phyloP scores from a whole-genome alignment of 2,888 invertebrate genomes.

The Thereva unica region DNA sequence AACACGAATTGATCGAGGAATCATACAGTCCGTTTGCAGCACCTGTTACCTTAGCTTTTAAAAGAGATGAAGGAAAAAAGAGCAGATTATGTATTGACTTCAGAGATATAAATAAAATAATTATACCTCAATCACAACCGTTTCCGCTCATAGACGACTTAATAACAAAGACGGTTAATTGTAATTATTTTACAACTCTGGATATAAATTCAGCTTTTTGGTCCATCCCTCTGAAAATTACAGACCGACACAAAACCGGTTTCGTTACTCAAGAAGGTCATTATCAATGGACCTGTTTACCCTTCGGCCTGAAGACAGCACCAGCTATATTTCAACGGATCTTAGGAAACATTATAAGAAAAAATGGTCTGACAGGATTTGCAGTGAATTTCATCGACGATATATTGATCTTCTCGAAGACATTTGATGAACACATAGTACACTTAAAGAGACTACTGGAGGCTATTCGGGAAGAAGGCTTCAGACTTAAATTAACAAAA shows the following conservation, averaged over 20 bases:
- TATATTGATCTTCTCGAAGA: constrained; percentile 42
- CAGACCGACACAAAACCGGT: too few species aligned
- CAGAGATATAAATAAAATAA: constrained; percentile 41
- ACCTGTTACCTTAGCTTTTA: constrained; percentile 43
- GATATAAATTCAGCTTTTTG: constrained; percentile 42
- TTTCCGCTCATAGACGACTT: constrained; percentile 20
- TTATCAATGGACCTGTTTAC: constrained; percentile 42
- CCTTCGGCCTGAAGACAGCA: constrained; percentile 24
- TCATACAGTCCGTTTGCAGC: constrained; percentile 39
- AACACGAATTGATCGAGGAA: constrained; percentile 28
- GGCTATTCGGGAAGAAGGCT: constrained; percentile 36
- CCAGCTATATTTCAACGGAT: constrained; percentile 43
- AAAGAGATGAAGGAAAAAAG: constrained; percentile 44
- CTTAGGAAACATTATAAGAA: constrained; percentile 41
- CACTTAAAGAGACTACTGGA: constrained; percentile 38
- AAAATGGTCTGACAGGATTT: constrained; percentile 40
- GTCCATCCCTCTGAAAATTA: constrained; percentile 36
- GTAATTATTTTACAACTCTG: constrained; percentile 30
- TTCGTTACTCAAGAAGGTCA: constrained; percentile 41
- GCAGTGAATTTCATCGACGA: constrained; percentile 43
- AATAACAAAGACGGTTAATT: constrained; percentile 9
- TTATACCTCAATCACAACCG: constrained; percentile 18
- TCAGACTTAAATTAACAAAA: constrained; percentile 40
- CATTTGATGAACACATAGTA: not conserved
- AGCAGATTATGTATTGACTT: constrained; percentile 41